These are phyloP conservation scores for Littorina saxatilis DNA, from an alignment of 1,140 invertebrate species.

Conservation along the genomic window DNA sequence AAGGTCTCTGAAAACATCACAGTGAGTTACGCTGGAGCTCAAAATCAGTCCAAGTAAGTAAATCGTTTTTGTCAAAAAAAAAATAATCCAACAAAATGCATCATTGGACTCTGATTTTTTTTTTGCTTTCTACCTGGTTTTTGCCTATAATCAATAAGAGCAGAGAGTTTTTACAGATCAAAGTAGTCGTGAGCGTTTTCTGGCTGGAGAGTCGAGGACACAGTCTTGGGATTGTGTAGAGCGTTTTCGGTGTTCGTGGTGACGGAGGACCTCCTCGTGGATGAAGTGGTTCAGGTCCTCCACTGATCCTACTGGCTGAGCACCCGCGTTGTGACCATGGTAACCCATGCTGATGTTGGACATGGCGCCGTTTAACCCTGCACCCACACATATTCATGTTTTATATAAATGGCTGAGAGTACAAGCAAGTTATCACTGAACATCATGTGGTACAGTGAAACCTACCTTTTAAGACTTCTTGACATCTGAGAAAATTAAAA, in stretches of 20 bases:
- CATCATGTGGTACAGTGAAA: too few species aligned
- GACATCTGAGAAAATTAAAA: too few species aligned
- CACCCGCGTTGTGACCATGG: conserved; percentile 47
- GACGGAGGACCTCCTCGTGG: conserved; percentile 54
- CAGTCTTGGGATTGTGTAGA: conserved; percentile 77
- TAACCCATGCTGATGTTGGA: conserved; percentile 72
- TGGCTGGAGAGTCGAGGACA: conserved; percentile 83
- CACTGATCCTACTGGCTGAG: conserved; percentile 40
- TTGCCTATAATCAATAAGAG: neutral
- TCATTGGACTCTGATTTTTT: neutral
- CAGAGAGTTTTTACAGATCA: neutral
- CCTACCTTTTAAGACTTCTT: too few species aligned
- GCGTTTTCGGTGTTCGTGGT: conserved; percentile 76
- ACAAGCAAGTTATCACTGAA: too few species aligned
- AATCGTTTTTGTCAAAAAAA: too few species aligned
- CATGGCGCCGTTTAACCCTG: conserved; percentile 74
- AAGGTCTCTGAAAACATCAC: conserved; percentile 7
- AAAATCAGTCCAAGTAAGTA: neutral
- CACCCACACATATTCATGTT: too few species aligned
- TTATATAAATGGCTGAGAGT: too few species aligned
- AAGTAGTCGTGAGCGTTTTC: conserved; percentile 79
- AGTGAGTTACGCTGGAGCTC: neutral
- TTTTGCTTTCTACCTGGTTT: neutral
- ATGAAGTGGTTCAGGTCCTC: conserved; percentile 86
- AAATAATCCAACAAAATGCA: neutral